Conservation (phyloP, 2,888 invertebrate genomes). For the Linnaemya tessellans region DNA sequence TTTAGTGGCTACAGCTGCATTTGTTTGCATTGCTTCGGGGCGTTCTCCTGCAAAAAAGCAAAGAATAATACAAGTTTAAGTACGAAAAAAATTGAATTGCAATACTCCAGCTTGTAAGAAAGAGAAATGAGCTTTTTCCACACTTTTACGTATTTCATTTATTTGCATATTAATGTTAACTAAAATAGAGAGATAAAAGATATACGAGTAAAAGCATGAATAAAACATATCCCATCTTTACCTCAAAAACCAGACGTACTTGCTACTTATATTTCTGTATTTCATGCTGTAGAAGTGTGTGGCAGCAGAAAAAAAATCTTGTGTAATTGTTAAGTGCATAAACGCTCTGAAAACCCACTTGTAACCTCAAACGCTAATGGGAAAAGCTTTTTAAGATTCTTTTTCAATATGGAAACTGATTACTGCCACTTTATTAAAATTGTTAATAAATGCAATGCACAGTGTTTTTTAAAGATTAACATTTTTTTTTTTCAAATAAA, state of each 20-base stretch:
- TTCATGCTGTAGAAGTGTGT: not conserved
- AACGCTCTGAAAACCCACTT: conserved; percentile 23
- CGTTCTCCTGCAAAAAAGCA: conserved; percentile 87
- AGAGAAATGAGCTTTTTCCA: conserved; percentile 1
- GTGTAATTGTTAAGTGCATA: conserved; percentile 23
- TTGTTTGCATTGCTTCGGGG: conserved; percentile 91
- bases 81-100: not conserved
- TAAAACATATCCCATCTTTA: not conserved
- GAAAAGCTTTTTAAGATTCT: not conserved
- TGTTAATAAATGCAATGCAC: not conserved
- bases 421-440: conserved; percentile 29
- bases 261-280: not conserved
- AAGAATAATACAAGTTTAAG: conserved; percentile 34
- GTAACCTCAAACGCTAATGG: not conserved
- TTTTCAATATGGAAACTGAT: not conserved
- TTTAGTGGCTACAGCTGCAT: conserved; percentile 86
- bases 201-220: not conserved
- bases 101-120: not conserved
- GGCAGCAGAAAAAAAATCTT: not conserved
- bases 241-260: conserved; percentile 12
- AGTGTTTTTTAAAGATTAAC: no score
- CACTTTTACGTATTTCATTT: conserved; percentile 25
- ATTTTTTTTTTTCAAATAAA: no score
- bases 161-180: conserved; percentile 13
- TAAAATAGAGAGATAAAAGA: conserved; percentile 4